These are phyloP conservation scores for Latheticus oryzae DNA, from an alignment of 2,888 invertebrate species.

Conservation along the genomic window DNA sequence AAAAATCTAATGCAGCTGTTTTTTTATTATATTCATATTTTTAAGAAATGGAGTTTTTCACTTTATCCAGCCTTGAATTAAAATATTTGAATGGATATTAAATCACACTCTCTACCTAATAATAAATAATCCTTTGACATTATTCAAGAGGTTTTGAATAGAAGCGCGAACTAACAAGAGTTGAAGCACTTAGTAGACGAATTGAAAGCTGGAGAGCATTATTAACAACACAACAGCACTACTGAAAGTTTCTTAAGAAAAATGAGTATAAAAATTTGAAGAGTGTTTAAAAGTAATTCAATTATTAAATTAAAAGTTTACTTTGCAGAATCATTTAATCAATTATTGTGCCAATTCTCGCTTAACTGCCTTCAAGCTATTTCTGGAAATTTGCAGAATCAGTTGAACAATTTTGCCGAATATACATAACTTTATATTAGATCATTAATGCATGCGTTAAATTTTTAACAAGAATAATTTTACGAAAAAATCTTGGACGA, in stretches of 20 bases:
- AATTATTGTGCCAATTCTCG: conserved; percentile 27
- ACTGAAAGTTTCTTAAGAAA: too few relatives aligned
- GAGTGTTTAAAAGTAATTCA: too few relatives aligned
- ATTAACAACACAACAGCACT: conserved; percentile 20
- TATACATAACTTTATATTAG: conserved; percentile 19
- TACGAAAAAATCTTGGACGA: too few relatives aligned
- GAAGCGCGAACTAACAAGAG: conserved; percentile 6
- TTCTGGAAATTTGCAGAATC: conserved; percentile 23
- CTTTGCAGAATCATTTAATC: too few relatives aligned
- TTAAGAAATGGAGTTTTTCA: not conserved
- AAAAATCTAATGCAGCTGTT: too few relatives aligned
- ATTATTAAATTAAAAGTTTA: too few relatives aligned
- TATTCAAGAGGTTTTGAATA: conserved; percentile 2
- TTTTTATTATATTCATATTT: not conserved
- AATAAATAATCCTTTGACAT: conserved; percentile 20
- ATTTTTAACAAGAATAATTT: too few relatives aligned
- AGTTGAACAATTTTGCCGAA: conserved; percentile 26
- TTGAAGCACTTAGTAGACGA: conserved; percentile 11
- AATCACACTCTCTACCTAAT: conserved; percentile 16
- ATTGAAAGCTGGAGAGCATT: conserved; percentile 13
- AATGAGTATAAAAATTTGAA: too few relatives aligned
- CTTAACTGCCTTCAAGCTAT: conserved; percentile 20
- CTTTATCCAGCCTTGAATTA: not conserved
- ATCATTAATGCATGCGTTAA: conserved; percentile 1
- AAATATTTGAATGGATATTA: conserved; percentile 7